These are phyloP conservation scores for Brenthis daphne DNA, from an alignment of 2,888 invertebrate genomes.

Conservation along the genomic window DNA sequence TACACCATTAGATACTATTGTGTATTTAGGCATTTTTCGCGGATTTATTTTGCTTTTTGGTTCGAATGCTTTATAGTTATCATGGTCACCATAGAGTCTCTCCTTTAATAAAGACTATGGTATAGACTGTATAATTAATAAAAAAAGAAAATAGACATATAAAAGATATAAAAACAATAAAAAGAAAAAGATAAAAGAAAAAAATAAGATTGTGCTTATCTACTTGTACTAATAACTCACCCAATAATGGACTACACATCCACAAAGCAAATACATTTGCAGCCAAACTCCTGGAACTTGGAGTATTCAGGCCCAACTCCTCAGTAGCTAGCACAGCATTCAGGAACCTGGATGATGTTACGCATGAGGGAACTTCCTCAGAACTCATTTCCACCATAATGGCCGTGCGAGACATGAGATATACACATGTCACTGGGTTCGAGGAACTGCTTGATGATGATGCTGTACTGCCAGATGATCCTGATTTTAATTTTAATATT, in stretches of 20 bases:
- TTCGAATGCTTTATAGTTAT: too few species aligned
- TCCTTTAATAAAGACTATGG: too few species aligned
- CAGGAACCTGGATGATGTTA: slow-evolving; percentile 67
- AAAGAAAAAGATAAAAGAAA: not conserved
- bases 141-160: too few species aligned
- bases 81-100: too few species aligned
- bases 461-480: slow-evolving; percentile 73
- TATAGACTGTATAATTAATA: too few species aligned
- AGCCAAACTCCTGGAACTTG: slow-evolving; percentile 88
- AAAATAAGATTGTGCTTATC: not conserved
- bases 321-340: slow-evolving; percentile 74
- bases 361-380: slow-evolving; percentile 68
- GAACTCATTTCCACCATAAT: slow-evolving; percentile 90
- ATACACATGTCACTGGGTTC: slow-evolving; percentile 86
- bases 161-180: too few species aligned
- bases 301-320: slow-evolving; percentile 89
- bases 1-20: too few species aligned
- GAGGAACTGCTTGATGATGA: slow-evolving; percentile 72
- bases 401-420: slow-evolving; percentile 91
- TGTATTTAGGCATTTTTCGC: too few species aligned
- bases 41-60: too few species aligned
- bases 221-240: slow-evolving; percentile 62
- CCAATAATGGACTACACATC: slow-evolving; percentile 95
- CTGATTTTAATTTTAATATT: slow-evolving; percentile 45
- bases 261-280: slow-evolving; percentile 94